These are phyloP conservation scores for Entomobrya proxima DNA, from an alignment of 2,888 invertebrate genomes.

Conservation along the genomic window DNA sequence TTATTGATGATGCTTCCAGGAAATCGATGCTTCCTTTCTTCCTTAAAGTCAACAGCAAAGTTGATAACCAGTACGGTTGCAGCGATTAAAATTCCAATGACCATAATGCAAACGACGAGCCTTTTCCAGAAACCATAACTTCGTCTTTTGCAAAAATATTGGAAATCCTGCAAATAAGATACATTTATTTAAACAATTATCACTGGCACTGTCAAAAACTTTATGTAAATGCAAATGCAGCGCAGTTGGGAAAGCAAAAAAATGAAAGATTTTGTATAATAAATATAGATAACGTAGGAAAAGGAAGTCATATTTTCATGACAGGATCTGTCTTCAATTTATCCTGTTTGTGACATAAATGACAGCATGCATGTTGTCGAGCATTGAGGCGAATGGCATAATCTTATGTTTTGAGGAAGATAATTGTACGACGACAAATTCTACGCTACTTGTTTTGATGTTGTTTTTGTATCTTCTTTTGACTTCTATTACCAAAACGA, in stretches of 20 bases:
- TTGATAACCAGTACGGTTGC: slow-evolving; percentile 53
- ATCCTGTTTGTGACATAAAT: too few relatives aligned
- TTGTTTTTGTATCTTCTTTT: slow-evolving; percentile 30
- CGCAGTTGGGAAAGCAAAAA: too few relatives aligned
- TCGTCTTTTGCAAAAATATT: slow-evolving; percentile 65
- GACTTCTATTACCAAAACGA: slow-evolving; percentile 68
- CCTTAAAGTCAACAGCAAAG: slow-evolving; percentile 56
- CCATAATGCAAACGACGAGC: slow-evolving; percentile 58
- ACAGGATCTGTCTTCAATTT: too few relatives aligned
- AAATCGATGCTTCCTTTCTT: slow-evolving; percentile 59
- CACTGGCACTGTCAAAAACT: background rate
- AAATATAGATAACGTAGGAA: too few relatives aligned
- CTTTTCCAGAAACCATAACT: slow-evolving; percentile 64
- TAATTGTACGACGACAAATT: background rate
- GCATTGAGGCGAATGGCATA: too few relatives aligned
- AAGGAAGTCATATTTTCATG: too few relatives aligned
- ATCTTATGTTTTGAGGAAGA: too few relatives aligned
- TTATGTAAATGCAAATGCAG: too few relatives aligned
- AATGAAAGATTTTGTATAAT: too few relatives aligned
- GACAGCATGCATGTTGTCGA: too few relatives aligned
- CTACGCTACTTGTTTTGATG: slow-evolving; percentile 31
- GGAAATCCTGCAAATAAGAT: slow-evolving; percentile 58
- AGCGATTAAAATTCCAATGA: slow-evolving; percentile 58
- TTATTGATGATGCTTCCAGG: slow-evolving; percentile 63
- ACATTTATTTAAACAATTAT: background rate